Conservation (phyloP, 2,113 vertebrate species). For the Pelmatolapia mariae region DNA sequence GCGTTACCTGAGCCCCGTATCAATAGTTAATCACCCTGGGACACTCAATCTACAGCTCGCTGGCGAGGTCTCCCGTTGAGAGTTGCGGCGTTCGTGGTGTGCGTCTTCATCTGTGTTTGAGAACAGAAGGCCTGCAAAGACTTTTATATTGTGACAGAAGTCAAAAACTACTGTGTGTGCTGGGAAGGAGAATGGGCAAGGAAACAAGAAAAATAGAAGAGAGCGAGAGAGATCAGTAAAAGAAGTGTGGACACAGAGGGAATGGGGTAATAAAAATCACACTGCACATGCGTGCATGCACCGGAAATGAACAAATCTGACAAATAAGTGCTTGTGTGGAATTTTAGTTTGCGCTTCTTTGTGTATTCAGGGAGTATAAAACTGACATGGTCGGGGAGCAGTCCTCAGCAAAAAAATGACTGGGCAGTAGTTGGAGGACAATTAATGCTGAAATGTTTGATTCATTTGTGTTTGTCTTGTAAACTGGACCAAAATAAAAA, state of each 20-base stretch:
- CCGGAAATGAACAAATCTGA: not conserved
- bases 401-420: not conserved
- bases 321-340: not conserved
- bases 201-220: not conserved
- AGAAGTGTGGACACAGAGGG: not conserved
- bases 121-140: not conserved
- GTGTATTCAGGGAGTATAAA: not conserved
- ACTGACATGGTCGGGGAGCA: not conserved
- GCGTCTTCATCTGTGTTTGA: not conserved
- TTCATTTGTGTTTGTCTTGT: not conserved
- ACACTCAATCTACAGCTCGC: slow-evolving; percentile 66
- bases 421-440: not conserved
- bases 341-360: not conserved
- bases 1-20: slow-evolving; percentile 65
- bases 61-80: slow-evolving; percentile 53
- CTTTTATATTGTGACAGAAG: not conserved
- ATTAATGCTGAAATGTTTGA: not conserved
- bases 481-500: not conserved
- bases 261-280: not conserved
- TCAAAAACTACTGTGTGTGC: slow-evolving; percentile 3
- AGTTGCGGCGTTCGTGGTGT: not conserved
- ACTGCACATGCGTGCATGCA: not conserved
- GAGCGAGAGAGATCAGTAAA: not conserved
- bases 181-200: not conserved
- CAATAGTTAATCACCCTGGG: slow-evolving; percentile 69